Evolutionary conservation across 30 jellyfish, hydroid and myxozoan species (phyloP).

Genomic region (Turritopsis rubra): DNA sequence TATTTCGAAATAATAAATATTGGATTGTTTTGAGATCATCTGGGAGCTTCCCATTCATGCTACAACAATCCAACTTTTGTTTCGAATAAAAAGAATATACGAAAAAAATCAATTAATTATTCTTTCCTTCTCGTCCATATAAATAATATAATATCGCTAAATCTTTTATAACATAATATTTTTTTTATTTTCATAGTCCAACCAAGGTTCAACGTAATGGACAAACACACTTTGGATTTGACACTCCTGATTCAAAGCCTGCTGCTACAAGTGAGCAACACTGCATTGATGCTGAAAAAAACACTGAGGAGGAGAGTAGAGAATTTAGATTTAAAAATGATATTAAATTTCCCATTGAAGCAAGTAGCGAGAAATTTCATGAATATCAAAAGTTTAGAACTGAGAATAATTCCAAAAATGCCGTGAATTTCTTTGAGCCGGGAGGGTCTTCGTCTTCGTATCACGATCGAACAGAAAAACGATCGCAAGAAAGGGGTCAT

Average conservation of each 20-base stretch:
- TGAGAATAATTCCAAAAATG: background rate
- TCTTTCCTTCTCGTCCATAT: background rate
- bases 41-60: too few species aligned
- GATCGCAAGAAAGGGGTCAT: background rate
- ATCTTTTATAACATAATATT: background rate
- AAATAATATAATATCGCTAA: background rate
- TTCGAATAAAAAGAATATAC: too few species aligned
- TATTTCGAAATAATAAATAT: too few species aligned
- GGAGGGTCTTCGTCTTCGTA: background rate
- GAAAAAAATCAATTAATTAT: background rate
- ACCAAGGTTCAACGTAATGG: slow-evolving; percentile 92
- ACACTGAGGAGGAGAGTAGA: background rate
- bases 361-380: background rate
- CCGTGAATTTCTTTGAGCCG: background rate
- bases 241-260: slow-evolving; percentile 13
- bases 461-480: background rate
- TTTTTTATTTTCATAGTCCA: slow-evolving; percentile 58
- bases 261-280: background rate
- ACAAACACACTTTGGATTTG: slow-evolving; percentile 79
- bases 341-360: background rate
- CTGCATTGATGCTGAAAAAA: background rate
- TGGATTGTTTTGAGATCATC: too few species aligned
- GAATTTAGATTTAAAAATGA: background rate
- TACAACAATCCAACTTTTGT: too few species aligned
- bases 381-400: too few species aligned